Percentiles rank a stretch among this genome's conserved stretches.
These are phyloP conservation scores for Holacanthella duospinosa DNA, from an alignment of 2,888 invertebrate species.

Conservation along the genomic window DNA sequence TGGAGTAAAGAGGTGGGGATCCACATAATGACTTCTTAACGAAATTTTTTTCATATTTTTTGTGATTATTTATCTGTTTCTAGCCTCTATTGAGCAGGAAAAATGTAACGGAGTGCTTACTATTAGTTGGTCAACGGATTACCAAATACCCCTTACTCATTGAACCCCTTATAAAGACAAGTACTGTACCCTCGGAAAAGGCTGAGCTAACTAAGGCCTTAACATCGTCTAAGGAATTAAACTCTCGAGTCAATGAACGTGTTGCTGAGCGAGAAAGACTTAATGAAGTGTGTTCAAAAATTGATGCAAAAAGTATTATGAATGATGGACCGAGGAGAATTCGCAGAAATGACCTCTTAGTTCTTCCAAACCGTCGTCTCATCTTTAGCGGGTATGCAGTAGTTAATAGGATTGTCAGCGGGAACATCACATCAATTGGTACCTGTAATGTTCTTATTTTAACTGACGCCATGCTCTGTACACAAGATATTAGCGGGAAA, in stretches of 20 bases:
- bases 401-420: constrained; percentile 17
- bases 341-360: constrained; percentile 29
- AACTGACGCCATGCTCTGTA: constrained; percentile 34
- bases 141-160: constrained; percentile 89
- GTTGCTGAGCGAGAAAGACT: constrained; percentile 87
- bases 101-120: constrained; percentile 88
- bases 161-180: constrained; percentile 82
- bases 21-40: not conserved
- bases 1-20: constrained; percentile 34
- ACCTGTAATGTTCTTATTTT: constrained; percentile 34
- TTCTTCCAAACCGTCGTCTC: constrained; percentile 30
- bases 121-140: constrained; percentile 86
- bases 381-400: constrained; percentile 33
- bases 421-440: constrained; percentile 14
- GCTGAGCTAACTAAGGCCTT: constrained; percentile 64
- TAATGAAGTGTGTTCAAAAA: constrained; percentile 78
- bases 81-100: constrained; percentile 83
- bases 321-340: constrained; percentile 53
- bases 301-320: constrained; percentile 85
- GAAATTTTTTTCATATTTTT: not conserved
- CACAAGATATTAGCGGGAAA: constrained; percentile 32
- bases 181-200: constrained; percentile 70
- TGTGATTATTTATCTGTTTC: constrained; percentile 8
- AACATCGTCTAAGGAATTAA: constrained; percentile 51
- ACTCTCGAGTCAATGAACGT: constrained; percentile 81